Base-by-base conservation (phyloP, 2,797 vertebrate genomes). In the Spea hammondii region DNA sequence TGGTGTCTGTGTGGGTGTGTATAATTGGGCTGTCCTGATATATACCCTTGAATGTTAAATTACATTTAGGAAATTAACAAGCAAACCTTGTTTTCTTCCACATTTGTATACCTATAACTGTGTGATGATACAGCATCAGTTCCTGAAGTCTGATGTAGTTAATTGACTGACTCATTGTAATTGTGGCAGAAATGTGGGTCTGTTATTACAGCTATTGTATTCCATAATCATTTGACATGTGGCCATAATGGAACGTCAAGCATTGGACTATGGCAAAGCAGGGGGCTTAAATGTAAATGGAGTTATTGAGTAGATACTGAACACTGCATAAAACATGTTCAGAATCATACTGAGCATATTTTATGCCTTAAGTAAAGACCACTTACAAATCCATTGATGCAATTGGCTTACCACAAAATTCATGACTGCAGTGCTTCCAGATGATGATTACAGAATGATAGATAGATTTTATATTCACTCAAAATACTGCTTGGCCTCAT, bases 181-280 rank as follows among this genome's bases (percentile, higher is more conserved):
- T 69, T 76, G 74, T 77, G 75, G 75, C 66, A 77, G 75, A 48
- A 70, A 57, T 54, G 75, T 70, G 75, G 48, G 55, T 62, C 66
- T 60, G 47, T 70, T 77, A 77, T 77, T 70, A 77, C 75, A 54
- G 75, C 65, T 67, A 8, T 77, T 70, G 66, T 32, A 66, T 70
- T 59, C 54, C 69, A 76, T 76, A 69, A 76, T 76, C 65, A 59
- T 70, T 68, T 70, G 75, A 62, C 70, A 70, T 72, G 70, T 59
- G 77, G 62, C 70, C 64, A 79, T 79, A 72, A 79, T 60, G 48
- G 75, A 45, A 77, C 62, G 66, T 77, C 55, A 49, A 77, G 77
- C 77, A 79, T 72, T 66, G 70, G 77, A 72, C 70, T 64, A 79
- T 72, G 77, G 70, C 70, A 72, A 77, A 70, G 64, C 62, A 70